Conservation (phyloP, 2,113 vertebrate species). For the Plecturocebus donacophilus region DNA sequence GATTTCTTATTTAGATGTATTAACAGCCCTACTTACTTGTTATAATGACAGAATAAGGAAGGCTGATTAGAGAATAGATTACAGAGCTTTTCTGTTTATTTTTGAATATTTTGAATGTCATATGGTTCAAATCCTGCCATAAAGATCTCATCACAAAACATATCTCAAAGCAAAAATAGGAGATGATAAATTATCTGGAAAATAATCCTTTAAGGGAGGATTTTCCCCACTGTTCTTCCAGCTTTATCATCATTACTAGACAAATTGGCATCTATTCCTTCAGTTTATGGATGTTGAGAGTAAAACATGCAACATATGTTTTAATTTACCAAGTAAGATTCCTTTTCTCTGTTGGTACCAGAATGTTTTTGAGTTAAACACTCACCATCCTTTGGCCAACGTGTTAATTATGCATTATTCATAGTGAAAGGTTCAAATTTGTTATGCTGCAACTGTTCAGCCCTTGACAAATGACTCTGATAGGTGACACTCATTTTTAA, state of each 20-base stretch:
- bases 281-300: constrained; percentile 66
- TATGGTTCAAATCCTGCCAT: not conserved
- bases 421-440: constrained; percentile 77
- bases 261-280: constrained; percentile 59
- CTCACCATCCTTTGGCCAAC: constrained; percentile 37
- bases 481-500: constrained; percentile 70
- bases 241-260: constrained; percentile 61
- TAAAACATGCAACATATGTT: constrained; percentile 71
- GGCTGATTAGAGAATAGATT: not conserved
- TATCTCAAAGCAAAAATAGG: constrained; percentile 25
- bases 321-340: constrained; percentile 70
- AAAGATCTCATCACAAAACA: constrained; percentile 1
- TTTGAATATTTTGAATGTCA: not conserved
- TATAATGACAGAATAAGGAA: not conserved
- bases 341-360: constrained; percentile 66
- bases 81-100: constrained; percentile 4
- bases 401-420: constrained; percentile 75
- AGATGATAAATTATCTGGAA: not conserved
- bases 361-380: constrained; percentile 30
- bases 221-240: not conserved
- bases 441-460: constrained; percentile 74
- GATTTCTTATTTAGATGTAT: constrained; percentile 1
- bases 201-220: not conserved
- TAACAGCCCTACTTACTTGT: not conserved
- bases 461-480: constrained; percentile 67